Conservation (phyloP, 2,888 invertebrate species). For the Stegophylla sp. region DNA sequence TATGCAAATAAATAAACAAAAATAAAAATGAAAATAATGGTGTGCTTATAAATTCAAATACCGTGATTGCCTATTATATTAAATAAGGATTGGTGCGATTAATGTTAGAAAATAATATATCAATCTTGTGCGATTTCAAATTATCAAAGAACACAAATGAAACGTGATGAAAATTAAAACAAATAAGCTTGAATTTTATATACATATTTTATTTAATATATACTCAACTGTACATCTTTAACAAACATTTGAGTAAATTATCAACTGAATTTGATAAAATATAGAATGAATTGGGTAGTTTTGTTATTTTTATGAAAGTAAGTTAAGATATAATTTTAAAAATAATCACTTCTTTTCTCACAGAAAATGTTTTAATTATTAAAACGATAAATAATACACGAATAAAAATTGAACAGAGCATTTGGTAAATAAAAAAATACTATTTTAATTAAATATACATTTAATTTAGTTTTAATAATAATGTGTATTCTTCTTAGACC, state of each 20-base stretch:
- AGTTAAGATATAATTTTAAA: too few species aligned
- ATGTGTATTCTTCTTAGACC: too few species aligned
- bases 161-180: constrained; percentile 53
- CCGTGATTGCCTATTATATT: constrained; percentile 48
- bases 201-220: constrained; percentile 32
- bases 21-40: constrained; percentile 52
- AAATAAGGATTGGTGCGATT: constrained; percentile 58
- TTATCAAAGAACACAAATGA: constrained; percentile 58
- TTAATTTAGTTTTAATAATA: too few species aligned
- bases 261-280: not conserved
- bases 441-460: too few species aligned
- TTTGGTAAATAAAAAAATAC: too few species aligned
- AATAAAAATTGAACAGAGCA: too few species aligned
- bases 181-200: constrained; percentile 46
- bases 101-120: constrained; percentile 55
- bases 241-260: not conserved
- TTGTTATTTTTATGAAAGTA: too few species aligned
- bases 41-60: constrained; percentile 59
- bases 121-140: constrained; percentile 56
- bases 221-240: constrained; percentile 45
- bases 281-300: not conserved
- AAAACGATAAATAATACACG: too few species aligned
- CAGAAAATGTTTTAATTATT: too few species aligned
- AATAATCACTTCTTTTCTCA: too few species aligned
- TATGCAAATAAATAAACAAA: constrained; percentile 47